Base-by-base conservation (phyloP, 35 echinoderm and acorn worm genomes). In the Eucidaris tribuloides region DNA sequence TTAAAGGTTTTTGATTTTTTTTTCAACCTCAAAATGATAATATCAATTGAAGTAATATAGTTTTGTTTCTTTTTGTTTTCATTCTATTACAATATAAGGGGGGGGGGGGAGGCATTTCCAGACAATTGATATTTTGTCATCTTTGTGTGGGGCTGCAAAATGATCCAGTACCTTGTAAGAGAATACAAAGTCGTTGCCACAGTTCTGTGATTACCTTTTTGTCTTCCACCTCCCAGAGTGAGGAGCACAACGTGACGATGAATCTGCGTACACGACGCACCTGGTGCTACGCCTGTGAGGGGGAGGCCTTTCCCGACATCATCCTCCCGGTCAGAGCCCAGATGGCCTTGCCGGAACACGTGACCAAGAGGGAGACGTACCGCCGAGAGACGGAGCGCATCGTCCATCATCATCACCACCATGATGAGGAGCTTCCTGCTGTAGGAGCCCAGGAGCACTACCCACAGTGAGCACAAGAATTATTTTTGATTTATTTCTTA, bases 211-310 rank as follows among this genome's bases (percentile, higher is more conserved):
- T 38, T 23, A 18, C 9, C 23, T 62, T 15, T 63, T 2, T 46
- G 13, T 23, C 65, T 88, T 38, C n/a, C n/a, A n/a, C 15, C 38
- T 37, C 61, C 7, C 80, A 92, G 81, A 56, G 58, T 46, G 57
- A 44, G 4, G 33, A 63, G 23, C 95, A 97, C 74, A 49, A 79
- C 15, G n/a, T 98, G 46, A 84, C 91, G 37, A 48, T 98, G 2
- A 93, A 98, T 74, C 79, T 98, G 5, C 66, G 72, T 28, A 74
- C 95, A 14, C 58, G 79, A 29, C 70, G 95, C 18, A 78, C 84
- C 5, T 98, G 95, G 95, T 98, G 95, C 62, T 81, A 79, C n/a
- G 66, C 29, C n/a, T 98, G 95, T 62, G 95, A 98, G n/a, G 28
- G 46, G 17, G 95, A 93, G 65, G 90, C 79, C 0, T 88, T 87